Evolutionary conservation across 2,888 invertebrate genomes (phyloP).

Genomic region (Euphydryas editha): DNA sequence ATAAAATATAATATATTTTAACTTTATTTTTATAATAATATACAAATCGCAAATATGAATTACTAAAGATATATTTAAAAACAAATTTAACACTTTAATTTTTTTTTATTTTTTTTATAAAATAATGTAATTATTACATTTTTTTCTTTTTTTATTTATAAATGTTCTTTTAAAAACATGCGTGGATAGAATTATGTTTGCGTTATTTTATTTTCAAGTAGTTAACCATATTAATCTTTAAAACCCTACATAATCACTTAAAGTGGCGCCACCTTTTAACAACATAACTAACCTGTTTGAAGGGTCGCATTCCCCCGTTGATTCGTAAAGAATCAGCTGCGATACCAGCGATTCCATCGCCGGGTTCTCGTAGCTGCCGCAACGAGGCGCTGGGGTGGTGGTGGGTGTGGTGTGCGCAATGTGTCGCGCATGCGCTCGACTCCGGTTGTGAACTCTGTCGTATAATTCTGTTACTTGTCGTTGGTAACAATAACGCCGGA

Average conservation of each 20-base stretch:
- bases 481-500: constrained; percentile 88
- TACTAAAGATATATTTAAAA: too few species aligned
- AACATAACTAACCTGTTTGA: constrained; percentile 91
- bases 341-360: constrained; percentile 96
- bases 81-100: too few species aligned
- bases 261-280: constrained; percentile 68
- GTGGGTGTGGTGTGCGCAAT: constrained; percentile 86
- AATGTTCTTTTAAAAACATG: too few species aligned
- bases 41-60: too few species aligned
- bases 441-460: constrained; percentile 95
- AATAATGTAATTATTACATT: background rate
- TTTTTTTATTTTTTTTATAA: too few species aligned
- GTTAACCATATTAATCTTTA: background rate
- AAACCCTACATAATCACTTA: background rate
- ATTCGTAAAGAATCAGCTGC: constrained; percentile 97
- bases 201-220: background rate
- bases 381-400: constrained; percentile 92
- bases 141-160: background rate
- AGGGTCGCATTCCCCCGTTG: constrained; percentile 98
- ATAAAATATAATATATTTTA: too few species aligned
- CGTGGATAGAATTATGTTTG: background rate
- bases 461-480: constrained; percentile 91
- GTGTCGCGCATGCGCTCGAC: constrained; percentile 86
- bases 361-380: constrained; percentile 92
- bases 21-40: too few species aligned